Evolutionary conservation across 2,113 vertebrate genomes (phyloP), one percentile per base, ranked within the genome.

Genomic region (Petaurus breviceps): DNA sequence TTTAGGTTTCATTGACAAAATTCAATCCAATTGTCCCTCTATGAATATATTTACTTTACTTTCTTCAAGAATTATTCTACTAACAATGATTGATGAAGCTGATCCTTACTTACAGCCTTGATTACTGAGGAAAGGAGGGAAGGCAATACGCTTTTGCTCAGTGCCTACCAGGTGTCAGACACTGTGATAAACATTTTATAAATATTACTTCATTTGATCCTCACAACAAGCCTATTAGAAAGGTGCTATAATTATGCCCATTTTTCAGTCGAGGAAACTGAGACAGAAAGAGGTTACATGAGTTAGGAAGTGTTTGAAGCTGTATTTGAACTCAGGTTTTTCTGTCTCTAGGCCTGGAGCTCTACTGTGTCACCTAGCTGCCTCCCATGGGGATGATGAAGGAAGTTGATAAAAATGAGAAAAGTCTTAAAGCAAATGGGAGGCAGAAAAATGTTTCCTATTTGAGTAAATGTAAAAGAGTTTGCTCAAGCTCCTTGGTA

Each of bases 21-120:
- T 0, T 28, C 7, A 54, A 46, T 47, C 43, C 8, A 3, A 19
- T 10, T 0, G 11, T 47, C 90, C 49, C 1, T 5, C 26, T 2
- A 0, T 14, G 0, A 6, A 84, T 84, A 3, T 6, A 9, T 7
- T 0, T 7, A 11, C 0, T 0, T 0, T 31, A 51, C n/a, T 19
- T 19, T 19, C 11, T 0, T 9, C 4, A 49, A 31, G 22, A 0
- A 0, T 25, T 5, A 0, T 25, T 0, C 0, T 1, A 12, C 1
- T 14, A 37, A 0, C 16, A 0, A 2, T n/a, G 46, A 28, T 47
- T 12, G 5, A 2, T 1, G 6, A 84, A 2, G 9, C 0, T 0
- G 46, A 24, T 8, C 0, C 0, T 0, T 51, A 19, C 92, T 37
- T 77, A 46, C 0, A 9, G 24, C 47, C 19, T 77, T n/a, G 14